Percentiles rank a stretch among this genome's conserved stretches.
phyloP scores from a whole-genome alignment of 2,888 invertebrate genomes.

The Lithophane leautieri region DNA sequence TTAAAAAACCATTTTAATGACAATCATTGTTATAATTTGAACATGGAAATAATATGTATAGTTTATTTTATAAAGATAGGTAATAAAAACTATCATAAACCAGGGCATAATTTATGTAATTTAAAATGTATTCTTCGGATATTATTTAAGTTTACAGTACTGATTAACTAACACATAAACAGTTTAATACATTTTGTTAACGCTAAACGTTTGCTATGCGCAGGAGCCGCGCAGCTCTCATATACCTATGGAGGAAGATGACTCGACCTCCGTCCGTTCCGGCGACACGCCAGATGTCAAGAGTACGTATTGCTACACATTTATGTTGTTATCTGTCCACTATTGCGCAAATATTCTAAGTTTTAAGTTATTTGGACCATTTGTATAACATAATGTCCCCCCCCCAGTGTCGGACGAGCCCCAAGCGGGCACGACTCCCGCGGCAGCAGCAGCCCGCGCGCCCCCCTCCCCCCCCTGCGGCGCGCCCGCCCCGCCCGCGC shows the following conservation, averaged over 20 bases:
- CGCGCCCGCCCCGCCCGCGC: slow-evolving; percentile 42
- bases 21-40: too few relatives aligned
- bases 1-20: too few relatives aligned
- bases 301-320: slow-evolving; percentile 85
- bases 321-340: too few relatives aligned
- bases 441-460: slow-evolving; percentile 42
- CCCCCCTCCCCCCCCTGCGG: slow-evolving; percentile 53
- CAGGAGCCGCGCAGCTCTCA: slow-evolving; percentile 97
- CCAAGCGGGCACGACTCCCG: slow-evolving; percentile 67
- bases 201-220: neutral
- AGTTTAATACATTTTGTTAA: neutral
- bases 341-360: too few relatives aligned
- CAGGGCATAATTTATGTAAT: too few relatives aligned
- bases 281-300: slow-evolving; percentile 95
- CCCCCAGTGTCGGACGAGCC: slow-evolving; percentile 82
- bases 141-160: too few relatives aligned
- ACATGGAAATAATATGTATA: too few relatives aligned
- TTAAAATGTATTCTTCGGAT: too few relatives aligned
- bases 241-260: slow-evolving; percentile 97
- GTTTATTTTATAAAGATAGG: too few relatives aligned
- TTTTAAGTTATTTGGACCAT: neutral
- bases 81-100: too few relatives aligned
- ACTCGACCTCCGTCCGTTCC: slow-evolving; percentile 95
- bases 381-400: neutral
- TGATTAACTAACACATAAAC: neutral